These are phyloP conservation scores for Patiria pectinifera DNA, from an alignment of 53 echinoderm and acorn worm genomes.

Conservation along the genomic window DNA sequence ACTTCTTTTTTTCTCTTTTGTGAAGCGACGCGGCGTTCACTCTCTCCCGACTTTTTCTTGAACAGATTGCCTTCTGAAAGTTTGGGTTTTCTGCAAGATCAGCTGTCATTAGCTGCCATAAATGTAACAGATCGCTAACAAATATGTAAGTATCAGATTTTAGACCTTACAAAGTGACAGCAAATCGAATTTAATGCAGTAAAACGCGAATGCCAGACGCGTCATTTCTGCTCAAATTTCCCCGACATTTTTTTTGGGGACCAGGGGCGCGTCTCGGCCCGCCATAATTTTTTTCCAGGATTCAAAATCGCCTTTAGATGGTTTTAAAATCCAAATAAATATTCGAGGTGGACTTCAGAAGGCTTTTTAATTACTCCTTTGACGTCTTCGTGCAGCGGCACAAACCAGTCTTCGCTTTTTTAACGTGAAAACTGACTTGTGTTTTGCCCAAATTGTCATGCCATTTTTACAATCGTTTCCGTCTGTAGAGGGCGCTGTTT, in stretches of 20 bases:
- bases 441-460: not conserved
- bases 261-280: slow-evolving; percentile 37
- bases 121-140: slow-evolving; percentile 1
- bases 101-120: not conserved
- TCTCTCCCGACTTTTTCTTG: not conserved
- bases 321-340: not conserved
- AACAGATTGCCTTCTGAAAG: slow-evolving; percentile 43
- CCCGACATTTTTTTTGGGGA: slow-evolving; percentile 48
- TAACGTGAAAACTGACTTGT: not conserved
- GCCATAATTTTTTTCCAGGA: not conserved
- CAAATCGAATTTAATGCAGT: not conserved
- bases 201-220: slow-evolving; percentile 34
- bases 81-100: slow-evolving; percentile 34
- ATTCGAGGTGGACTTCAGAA: not conserved
- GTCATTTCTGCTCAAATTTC: slow-evolving; percentile 48
- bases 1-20: slow-evolving; percentile 40
- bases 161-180: not conserved
- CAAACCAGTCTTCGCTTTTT: not conserved
- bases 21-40: slow-evolving; percentile 49
- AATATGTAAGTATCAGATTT: slow-evolving; percentile 17
- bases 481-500: slow-evolving; percentile 62
- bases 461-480: slow-evolving; percentile 34
- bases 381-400: not conserved
- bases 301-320: not conserved
- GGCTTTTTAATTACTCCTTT: not conserved